These are phyloP conservation scores for Dicentrarchus labrax DNA, from an alignment of 2,113 vertebrate genomes.

Conservation along the genomic window DNA sequence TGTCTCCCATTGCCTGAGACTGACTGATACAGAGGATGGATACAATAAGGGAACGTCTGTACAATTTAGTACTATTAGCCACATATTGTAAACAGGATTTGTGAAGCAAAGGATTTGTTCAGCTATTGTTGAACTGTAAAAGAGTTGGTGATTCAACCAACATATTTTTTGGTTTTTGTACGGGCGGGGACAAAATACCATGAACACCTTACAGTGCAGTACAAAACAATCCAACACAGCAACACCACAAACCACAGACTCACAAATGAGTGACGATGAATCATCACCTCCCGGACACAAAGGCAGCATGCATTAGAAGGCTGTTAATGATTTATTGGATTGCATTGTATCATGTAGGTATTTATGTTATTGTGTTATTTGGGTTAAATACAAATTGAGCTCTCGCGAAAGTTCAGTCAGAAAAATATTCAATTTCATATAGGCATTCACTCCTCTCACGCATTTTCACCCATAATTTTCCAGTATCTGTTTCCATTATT, in stretches of 20 bases:
- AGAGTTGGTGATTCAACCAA: neutral
- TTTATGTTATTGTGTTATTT: neutral
- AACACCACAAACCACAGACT: neutral
- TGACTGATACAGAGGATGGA: neutral
- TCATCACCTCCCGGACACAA: constrained; percentile 3
- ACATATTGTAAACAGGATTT: neutral
- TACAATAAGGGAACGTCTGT: neutral
- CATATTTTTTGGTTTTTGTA: neutral
- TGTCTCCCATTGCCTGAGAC: no score
- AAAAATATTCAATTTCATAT: no score
- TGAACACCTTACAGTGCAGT: constrained; percentile 1
- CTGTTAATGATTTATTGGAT: neutral
- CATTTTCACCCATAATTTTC: no score
- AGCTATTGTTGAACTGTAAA: neutral
- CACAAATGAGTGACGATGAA: constrained; percentile 1
- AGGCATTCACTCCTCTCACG: no score
- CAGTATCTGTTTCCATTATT: no score
- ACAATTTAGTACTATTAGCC: neutral
- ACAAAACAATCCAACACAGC: neutral
- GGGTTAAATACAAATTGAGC: neutral
- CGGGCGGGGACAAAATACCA: neutral
- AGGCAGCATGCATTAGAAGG: neutral
- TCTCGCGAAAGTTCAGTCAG: no score
- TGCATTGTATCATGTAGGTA: neutral
- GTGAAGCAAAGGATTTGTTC: neutral